Base-by-base conservation (phyloP, 2,113 vertebrate species). In the Coracopsis vasa region DNA sequence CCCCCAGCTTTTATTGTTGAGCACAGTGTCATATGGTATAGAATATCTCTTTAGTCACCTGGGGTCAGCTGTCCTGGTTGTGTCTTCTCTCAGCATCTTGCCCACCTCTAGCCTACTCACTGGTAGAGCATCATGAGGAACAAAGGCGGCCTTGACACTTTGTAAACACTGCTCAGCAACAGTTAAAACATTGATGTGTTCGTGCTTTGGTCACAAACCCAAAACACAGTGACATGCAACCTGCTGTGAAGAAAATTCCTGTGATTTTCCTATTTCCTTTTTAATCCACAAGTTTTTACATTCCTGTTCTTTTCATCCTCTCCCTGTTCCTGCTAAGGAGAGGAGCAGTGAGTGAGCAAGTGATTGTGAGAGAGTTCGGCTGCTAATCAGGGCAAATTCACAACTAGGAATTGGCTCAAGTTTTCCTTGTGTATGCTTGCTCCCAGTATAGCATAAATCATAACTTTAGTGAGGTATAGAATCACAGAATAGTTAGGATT, bases 91-190 rank as follows among this genome's bases (percentile, higher is more conserved):
- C 12, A 80, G 7, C 14, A 4, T 89, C 11, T 81, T 62, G 5
- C 8, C 21, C 20, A 8, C 6, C 21, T 7, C 24, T 11, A 64
- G 14, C 9, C 71, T 66, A 3, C n/a, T 35, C 2, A 2, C 7
- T 69, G 28, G 11, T 16, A 84, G 51, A 71, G 11, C 8, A 58
- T 16, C 10, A 45, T 23, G 16, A 53, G 29, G 56, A 85, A 47
- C 5, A 41, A 44, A 54, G 25, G 4, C 1, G 3, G 3, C 7
- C 13, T n/a, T 47, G 33, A 17, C 10, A 61, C 2, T 67, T 44
- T 51, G 13, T 18, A 29, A 73, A 9, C 31, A 27, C 16, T 60
- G 6, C 69, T 73, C 16, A 78, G 2, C 47, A 69, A 18, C 12
- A 71, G 18, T 3, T 77, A 45, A 71, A 93, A 37, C 4, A 14